Evolutionary conservation across 2,888 invertebrate species (phyloP), one percentile per base, ranked within the genome.

Genomic region (Chymomyza caudatula): DNA sequence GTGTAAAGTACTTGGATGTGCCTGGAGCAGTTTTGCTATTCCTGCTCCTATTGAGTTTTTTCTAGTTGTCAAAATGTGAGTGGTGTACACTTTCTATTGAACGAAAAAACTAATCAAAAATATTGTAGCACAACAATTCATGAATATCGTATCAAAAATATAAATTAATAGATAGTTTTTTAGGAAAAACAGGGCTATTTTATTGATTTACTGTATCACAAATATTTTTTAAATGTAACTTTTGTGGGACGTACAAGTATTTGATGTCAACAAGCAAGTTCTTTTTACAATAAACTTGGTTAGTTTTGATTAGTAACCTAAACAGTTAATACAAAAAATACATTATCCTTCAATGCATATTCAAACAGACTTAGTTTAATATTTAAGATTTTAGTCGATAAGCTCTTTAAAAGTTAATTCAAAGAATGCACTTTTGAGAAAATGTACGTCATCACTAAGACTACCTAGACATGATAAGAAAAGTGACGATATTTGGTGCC

Each of bases 401-500:
- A 37, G 11, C 11, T 37, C 29, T 37, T 37, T 37, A 11, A 37
- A 37, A 11, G 29, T 37, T 37, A 37, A 11, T 37, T 37, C 0
- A 37, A 37, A 37, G 29, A 37, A 37, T 37, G 29, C 29, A 37
- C 2, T 11, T 37, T 37, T 47, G 13, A 15, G 37, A 56, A 56
- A 44, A 47, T 58, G 20, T 29, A 22, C 51, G 47, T n/a, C 23
- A 37, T 59, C 47, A 47, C 5, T 47, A 19, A 6, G n/a, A 17
- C 58, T n/a, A 15, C 89, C 93, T 95, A 96, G 90, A 96, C 95
- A 91, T 95, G 94, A 92, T 96, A 96, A 86, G 96, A 95, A 92
- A 93, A 96, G 91, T 96, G 95, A 88, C 96, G 95, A 91, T 96
- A 96, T 87, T 91, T 92, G 88, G 94, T 95, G 90, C 96, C 96